Percentiles rank a stretch among this genome's conserved stretches.
Conservation (phyloP, 2,113 vertebrate species). For the Salvator merianae region DNA sequence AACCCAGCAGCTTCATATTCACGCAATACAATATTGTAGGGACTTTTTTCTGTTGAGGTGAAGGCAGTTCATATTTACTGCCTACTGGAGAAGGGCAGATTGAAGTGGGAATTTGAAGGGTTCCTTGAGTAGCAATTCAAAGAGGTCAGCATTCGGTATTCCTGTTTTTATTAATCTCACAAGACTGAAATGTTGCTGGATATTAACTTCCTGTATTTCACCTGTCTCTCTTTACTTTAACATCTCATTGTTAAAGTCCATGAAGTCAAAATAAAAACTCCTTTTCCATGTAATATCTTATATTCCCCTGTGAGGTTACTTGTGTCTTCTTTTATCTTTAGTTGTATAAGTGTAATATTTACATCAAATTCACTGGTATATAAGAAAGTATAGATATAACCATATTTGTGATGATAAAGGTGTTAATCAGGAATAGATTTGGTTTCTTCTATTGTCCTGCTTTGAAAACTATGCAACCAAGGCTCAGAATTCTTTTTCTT, state of each 20-base stretch:
- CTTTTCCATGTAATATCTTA: conserved; percentile 7
- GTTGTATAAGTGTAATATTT: conserved; percentile 1
- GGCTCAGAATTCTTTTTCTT: neutral
- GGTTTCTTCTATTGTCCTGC: neutral
- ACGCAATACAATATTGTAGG: neutral
- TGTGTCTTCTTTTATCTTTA: neutral
- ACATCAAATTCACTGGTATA: neutral
- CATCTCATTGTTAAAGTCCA: neutral
- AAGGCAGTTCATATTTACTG: conserved; percentile 3
- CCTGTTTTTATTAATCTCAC: neutral
- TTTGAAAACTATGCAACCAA: neutral
- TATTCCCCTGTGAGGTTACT: conserved; percentile 12
- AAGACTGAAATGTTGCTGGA: conserved; percentile 6
- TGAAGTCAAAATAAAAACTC: neutral
- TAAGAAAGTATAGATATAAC: neutral
- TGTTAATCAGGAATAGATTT: neutral
- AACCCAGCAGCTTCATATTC: neutral
- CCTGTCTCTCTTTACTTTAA: neutral
- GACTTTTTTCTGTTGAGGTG: neutral
- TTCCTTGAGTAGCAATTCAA: conserved; percentile 8
- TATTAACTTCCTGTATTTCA: conserved; percentile 5
- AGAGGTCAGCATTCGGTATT: neutral
- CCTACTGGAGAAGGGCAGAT: neutral
- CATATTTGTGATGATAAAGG: neutral
- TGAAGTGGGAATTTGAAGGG: conserved; percentile 10